Evolutionary conservation across 2,888 invertebrate genomes (phyloP), one percentile per base, ranked within the genome.

Genomic region (Plusia festucae): DNA sequence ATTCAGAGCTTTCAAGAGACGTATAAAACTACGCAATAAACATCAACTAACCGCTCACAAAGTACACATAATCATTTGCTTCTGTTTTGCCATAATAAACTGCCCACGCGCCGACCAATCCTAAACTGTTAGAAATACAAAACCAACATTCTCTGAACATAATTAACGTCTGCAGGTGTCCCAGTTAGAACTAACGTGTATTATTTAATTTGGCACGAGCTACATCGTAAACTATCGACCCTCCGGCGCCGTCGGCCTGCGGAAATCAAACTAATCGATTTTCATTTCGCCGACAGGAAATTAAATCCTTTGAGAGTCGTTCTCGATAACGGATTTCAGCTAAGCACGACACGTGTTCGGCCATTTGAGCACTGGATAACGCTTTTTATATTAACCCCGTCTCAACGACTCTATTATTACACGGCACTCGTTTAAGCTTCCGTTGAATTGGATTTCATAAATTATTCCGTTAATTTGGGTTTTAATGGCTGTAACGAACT

Each of bases 211-310:
- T 86, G 85, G 86, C 83, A 80, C 83, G 83, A 72, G 83, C 86
- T 86, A 79, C 87, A 88, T 91, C 92, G 93, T 92, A 91, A 93
- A 92, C 94, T 93, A 93, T 91, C 90, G 88, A 88, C 87, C 90
- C 88, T 82, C 85, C 79, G 83, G 85, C 88, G 87, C 85, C 87
- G 86, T 81, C 87, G 88, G 88, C 87, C 89, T 82, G 84, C 93
- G 95, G 95, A 95, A 93, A 94, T 94, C 91, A 89, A 94, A 93
- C 94, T 94, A 94, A 95, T 95, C 95, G 94, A 94, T 94, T 94
- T 92, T 93, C 94, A 93, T 95, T 94, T 91, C 90, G 88, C 84
- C 88, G 90, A 88, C 93, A 93, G 95, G 95, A 95, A 95, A 95
- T 95, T 95, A 94, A 95, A 95, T 94, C 94, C 94, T 94, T 94